Percentiles rank a stretch among this genome's conserved stretches.
phyloP scores from a whole-genome alignment of 2,888 invertebrate species.

The Sinelater perroti region DNA sequence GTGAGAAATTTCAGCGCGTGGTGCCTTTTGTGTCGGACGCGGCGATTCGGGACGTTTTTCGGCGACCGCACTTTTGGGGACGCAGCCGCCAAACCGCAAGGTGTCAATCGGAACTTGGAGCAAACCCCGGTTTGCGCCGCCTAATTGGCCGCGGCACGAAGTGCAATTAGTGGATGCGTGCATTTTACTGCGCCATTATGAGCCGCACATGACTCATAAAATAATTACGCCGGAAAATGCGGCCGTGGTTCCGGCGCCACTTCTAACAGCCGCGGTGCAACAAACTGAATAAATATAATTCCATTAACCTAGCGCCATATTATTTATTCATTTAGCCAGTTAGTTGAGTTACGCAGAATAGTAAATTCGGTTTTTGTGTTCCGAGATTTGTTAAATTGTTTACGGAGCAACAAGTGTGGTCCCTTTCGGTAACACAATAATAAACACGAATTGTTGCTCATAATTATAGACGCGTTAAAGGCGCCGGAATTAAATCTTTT shows the following conservation, averaged over 20 bases:
- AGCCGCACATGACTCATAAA: conserved; percentile 5
- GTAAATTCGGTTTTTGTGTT: not conserved
- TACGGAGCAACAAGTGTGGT: conserved; percentile 13
- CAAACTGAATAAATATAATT: not conserved
- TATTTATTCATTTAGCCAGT: conserved; percentile 14
- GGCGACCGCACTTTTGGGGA: not conserved
- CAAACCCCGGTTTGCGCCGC: too few species aligned
- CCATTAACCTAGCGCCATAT: conserved; percentile 3
- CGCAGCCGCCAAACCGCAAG: not conserved
- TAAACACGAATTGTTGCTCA: not conserved
- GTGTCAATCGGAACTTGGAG: not conserved
- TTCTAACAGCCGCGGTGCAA: conserved; percentile 3
- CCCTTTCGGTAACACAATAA: not conserved
- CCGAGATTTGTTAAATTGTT: conserved; percentile 6
- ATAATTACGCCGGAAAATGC: conserved; percentile 3
- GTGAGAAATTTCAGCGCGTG: conserved; percentile 36
- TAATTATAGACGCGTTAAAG: conserved; percentile 9
- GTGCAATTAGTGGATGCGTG: not conserved
- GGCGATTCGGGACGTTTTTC: conserved; percentile 11
- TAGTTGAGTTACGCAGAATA: not conserved
- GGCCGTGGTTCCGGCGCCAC: conserved; percentile 7
- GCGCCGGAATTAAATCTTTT: not conserved
- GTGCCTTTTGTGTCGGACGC: conserved; percentile 13
- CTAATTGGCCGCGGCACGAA: too few species aligned
- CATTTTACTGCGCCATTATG: conserved; percentile 5